Evolutionary conservation across 1,140 invertebrate species (phyloP).

Genomic region (Tribolium castaneum): DNA sequence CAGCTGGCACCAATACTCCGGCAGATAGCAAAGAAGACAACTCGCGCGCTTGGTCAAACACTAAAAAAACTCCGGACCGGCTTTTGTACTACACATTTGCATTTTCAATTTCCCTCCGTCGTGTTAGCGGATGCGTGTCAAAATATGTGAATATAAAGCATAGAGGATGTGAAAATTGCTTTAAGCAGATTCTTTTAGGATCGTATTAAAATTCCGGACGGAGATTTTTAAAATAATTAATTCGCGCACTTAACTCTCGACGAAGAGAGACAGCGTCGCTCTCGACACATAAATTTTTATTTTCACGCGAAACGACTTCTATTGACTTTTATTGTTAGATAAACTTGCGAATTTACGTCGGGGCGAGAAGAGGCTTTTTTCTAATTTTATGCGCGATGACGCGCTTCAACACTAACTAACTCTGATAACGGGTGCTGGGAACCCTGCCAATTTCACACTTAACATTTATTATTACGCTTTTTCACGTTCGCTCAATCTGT

Average conservation of each 20-base stretch:
- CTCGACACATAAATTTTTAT: constrained; percentile 6
- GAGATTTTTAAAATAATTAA: constrained; percentile 44
- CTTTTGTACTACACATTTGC: constrained; percentile 41
- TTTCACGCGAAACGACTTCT: constrained; percentile 1
- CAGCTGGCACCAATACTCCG: not conserved
- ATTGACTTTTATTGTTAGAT: not conserved
- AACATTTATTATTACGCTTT: constrained; percentile 2
- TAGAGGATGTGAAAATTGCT: constrained; percentile 36
- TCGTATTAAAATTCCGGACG: constrained; percentile 39
- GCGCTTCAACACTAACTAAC: not conserved
- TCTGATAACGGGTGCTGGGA: not conserved
- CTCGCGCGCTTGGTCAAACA: constrained; percentile 11
- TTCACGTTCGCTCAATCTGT: not conserved
- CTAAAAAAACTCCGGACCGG: constrained; percentile 17
- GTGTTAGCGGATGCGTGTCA: constrained; percentile 38
- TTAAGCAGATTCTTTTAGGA: constrained; percentile 39
- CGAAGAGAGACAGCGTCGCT: not conserved
- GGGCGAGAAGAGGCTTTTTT: not conserved
- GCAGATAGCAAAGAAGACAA: constrained; percentile 1
- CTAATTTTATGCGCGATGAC: not conserved
- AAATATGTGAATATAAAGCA: constrained; percentile 46
- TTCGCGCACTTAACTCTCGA: constrained; percentile 7
- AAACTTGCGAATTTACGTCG: not conserved
- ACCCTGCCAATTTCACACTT: not conserved
- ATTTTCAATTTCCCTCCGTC: constrained; percentile 46